These are phyloP conservation scores for Semicossyphus pulcher DNA, from an alignment of 2,113 vertebrate species.

Conservation along the genomic window DNA sequence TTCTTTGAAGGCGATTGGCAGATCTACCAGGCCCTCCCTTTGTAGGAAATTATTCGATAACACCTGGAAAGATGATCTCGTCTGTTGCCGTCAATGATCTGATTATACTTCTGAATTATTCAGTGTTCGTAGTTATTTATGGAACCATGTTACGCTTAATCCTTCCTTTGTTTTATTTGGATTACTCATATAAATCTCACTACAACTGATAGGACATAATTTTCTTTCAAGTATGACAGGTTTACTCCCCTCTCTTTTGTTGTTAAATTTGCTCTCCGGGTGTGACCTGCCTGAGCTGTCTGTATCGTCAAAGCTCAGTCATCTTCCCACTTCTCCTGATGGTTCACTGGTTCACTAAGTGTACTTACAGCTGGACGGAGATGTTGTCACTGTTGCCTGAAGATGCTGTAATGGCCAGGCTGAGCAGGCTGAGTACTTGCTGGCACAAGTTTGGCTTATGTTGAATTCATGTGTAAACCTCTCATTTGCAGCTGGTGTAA, in stretches of 20 bases:
- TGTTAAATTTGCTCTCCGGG: slow-evolving; percentile 1
- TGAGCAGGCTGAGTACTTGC: background rate
- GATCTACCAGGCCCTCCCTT: too few species aligned
- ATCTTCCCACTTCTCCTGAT: background rate
- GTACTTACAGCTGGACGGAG: slow-evolving; percentile 7
- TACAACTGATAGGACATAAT: background rate
- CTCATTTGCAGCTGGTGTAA: slow-evolving; percentile 21
- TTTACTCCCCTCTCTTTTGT: background rate
- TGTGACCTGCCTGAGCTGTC: slow-evolving; percentile 16
- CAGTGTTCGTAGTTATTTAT: slow-evolving; percentile 1
- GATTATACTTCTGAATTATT: background rate
- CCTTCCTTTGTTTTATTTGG: too few species aligned
- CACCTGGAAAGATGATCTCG: too few species aligned
- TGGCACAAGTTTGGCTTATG: background rate
- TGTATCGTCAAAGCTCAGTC: background rate
- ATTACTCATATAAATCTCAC: background rate
- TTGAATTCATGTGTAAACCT: slow-evolving; percentile 1
- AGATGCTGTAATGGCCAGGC: background rate
- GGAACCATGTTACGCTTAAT: too few species aligned
- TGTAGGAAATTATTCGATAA: too few species aligned
- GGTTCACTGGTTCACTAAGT: background rate
- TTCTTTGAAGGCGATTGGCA: background rate
- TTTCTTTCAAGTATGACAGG: background rate
- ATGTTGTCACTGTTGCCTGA: background rate
- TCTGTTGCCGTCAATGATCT: too few species aligned